Conservation (phyloP, 2,797 vertebrate genomes). For the Pipistrellus kuhlii region DNA sequence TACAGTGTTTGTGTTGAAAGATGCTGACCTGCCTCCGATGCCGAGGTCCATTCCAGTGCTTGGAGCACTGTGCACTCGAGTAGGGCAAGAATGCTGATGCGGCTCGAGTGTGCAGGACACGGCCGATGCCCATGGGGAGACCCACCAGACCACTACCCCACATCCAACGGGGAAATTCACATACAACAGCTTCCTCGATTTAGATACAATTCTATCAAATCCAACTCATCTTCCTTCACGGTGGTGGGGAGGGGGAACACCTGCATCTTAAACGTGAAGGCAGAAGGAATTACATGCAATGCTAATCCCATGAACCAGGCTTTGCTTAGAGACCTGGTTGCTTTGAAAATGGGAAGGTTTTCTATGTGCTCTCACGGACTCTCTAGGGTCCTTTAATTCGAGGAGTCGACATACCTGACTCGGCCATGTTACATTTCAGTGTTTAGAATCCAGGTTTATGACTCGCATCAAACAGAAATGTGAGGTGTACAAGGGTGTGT, state of each 20-base stretch:
- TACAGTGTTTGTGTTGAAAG: constrained; percentile 52
- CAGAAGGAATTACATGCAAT: constrained; percentile 5
- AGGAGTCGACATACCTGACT: background rate
- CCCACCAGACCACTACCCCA: background rate
- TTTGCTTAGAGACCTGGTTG: background rate
- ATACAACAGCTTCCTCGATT: constrained; percentile 53
- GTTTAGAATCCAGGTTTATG: background rate
- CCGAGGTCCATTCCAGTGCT: background rate
- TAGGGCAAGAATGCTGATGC: constrained; percentile 33
- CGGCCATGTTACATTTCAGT: background rate
- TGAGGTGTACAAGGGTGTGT: background rate
- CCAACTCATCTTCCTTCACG: constrained; percentile 11
- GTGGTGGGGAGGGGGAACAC: background rate
- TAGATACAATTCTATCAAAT: constrained; percentile 67
- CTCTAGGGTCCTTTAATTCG: background rate
- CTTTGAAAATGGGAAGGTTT: constrained; percentile 18
- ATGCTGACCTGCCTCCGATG: constrained; percentile 62
- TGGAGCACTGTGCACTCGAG: background rate
- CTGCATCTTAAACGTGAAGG: background rate
- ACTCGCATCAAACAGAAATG: background rate
- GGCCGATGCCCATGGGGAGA: background rate
- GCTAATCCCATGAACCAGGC: background rate
- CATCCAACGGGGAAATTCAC: constrained; percentile 61
- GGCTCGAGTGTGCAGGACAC: constrained; percentile 51
- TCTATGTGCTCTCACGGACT: background rate